Conservation (phyloP, 2,113 vertebrate genomes). For the Oriolus oriolus region DNA sequence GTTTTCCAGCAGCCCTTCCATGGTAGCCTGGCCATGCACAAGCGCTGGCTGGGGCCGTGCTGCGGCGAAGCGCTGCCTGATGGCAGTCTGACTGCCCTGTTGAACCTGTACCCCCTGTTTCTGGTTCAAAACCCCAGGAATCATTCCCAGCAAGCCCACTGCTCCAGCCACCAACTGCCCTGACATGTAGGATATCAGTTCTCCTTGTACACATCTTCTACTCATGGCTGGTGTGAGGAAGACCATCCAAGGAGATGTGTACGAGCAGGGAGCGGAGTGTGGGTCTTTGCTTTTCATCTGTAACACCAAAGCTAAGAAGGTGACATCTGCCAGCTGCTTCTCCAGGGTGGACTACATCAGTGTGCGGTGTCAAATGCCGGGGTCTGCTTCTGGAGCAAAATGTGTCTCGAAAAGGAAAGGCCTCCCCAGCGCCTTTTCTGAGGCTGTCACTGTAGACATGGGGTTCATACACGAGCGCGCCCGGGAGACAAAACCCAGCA, state of each 20-base stretch:
- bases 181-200: not conserved
- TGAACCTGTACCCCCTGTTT: not conserved
- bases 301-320: not conserved
- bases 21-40: not conserved
- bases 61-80: not conserved
- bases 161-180: fast-evolving
- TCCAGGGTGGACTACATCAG: not conserved
- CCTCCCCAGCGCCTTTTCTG: not conserved
- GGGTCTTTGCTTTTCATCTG: not conserved
- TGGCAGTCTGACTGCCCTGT: fast-evolving
- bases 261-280: fast-evolving
- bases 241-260: not conserved
- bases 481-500: not conserved
- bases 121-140: not conserved
- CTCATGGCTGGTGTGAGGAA: fast-evolving
- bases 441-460: not conserved
- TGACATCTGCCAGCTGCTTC: not conserved
- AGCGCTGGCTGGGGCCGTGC: fast-evolving
- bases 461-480: fast-evolving
- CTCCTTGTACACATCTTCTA: fast-evolving
- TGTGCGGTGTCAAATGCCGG: not conserved
- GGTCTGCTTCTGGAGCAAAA: not conserved
- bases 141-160: not conserved
- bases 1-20: not conserved
- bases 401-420: not conserved